phyloP scores from a whole-genome alignment of 2,888 invertebrate species.

The Chrysomela aeneicollis region DNA sequence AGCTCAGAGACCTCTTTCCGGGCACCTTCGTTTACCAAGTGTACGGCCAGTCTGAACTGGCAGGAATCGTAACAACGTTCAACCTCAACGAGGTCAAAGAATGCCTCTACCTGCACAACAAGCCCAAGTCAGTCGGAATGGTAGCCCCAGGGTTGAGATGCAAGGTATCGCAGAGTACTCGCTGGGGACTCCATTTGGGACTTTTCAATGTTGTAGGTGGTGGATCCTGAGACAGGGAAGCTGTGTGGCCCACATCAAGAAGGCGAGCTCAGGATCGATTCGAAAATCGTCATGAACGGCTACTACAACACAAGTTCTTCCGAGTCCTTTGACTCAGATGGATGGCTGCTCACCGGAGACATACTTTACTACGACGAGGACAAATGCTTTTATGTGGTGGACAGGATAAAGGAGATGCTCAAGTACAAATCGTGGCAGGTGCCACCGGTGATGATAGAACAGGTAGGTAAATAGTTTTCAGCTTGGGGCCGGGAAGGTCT shows the following conservation, averaged over 20 bases:
- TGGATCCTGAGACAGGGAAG: conserved; percentile 51
- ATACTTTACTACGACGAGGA: conserved; percentile 64
- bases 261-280: conserved; percentile 66
- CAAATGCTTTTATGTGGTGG: conserved; percentile 63
- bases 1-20: conserved; percentile 54
- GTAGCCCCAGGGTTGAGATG: conserved; percentile 48
- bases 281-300: conserved; percentile 55
- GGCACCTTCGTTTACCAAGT: conserved; percentile 51
- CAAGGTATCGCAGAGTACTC: conserved; percentile 49
- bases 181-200: no score
- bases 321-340: conserved; percentile 60
- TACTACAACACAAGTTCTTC: conserved; percentile 63
- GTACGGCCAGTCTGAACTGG: conserved; percentile 57
- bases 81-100: conserved; percentile 48
- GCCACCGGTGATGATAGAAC: conserved; percentile 53
- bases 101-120: conserved; percentile 46
- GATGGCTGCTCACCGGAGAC: conserved; percentile 66
- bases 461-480: conserved; percentile 15
- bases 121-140: conserved; percentile 50
- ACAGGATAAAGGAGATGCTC: conserved; percentile 64
- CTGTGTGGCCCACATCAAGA: conserved; percentile 57
- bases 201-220: conserved; percentile 40
- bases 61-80: conserved; percentile 50
- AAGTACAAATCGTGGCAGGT: conserved; percentile 65
- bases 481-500: background rate